These are phyloP conservation scores for Eclectus roratus DNA, from an alignment of 2,113 vertebrate genomes.

Conservation along the genomic window DNA sequence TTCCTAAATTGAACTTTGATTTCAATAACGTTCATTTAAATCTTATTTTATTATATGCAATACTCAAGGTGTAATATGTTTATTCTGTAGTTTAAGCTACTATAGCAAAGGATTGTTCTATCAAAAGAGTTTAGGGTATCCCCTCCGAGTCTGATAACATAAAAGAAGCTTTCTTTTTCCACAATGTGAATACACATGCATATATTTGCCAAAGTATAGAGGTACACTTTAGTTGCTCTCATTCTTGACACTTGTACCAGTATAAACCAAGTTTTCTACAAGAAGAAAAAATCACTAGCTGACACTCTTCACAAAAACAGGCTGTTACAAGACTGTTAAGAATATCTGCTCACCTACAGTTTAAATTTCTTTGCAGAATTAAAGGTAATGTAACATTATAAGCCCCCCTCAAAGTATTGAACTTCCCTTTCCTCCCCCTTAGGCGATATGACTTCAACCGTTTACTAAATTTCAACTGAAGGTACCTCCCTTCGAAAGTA, in stretches of 20 bases:
- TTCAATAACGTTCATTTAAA: constrained; percentile 34
- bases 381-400: not conserved
- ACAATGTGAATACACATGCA: not conserved
- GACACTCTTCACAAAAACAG: not conserved
- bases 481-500: not conserved
- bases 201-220: not conserved
- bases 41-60: constrained; percentile 4
- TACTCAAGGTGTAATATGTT: not conserved
- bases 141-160: not conserved
- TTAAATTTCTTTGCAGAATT: not conserved
- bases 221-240: not conserved
- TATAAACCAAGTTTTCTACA: not conserved
- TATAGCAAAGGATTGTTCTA: not conserved
- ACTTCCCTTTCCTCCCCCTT: not conserved
- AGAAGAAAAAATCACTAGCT: not conserved
- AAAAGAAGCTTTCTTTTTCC: not conserved
- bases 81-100: constrained; percentile 2
- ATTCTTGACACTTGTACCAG: not conserved
- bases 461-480: not conserved
- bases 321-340: not conserved
- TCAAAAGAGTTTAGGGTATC: not conserved
- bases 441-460: not conserved
- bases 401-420: not conserved
- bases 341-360: not conserved
- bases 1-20: not conserved